These are phyloP conservation scores for Laterallus jamaicensis DNA, from an alignment of 2,113 vertebrate genomes.

Conservation along the genomic window DNA sequence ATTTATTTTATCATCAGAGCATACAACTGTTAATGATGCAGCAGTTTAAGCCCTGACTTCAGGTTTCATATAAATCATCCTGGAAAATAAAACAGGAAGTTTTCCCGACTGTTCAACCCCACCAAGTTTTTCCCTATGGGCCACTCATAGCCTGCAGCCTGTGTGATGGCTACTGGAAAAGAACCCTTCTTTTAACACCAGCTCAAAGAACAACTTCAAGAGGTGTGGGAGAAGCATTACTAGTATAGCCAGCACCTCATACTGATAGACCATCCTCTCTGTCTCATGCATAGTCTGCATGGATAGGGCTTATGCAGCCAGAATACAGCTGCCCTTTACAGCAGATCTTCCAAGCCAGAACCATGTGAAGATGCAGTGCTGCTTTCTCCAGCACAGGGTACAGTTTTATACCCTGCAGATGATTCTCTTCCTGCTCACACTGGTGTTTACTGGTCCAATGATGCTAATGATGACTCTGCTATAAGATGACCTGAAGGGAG, in stretches of 20 bases:
- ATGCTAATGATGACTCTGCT: not conserved
- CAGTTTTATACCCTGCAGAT: rapidly evolving
- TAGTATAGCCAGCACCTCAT: not conserved
- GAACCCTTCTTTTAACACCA: not conserved
- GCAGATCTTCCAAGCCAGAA: not conserved
- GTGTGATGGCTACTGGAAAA: not conserved
- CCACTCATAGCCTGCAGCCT: not conserved
- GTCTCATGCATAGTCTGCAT: not conserved
- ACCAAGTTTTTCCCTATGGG: not conserved
- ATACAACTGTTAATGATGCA: not conserved
- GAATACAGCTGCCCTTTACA: rapidly evolving
- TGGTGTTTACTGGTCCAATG: rapidly evolving
- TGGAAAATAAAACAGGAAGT: not conserved
- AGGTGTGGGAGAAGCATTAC: not conserved
- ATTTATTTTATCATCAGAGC: constrained; percentile 4
- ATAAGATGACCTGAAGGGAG: not conserved
- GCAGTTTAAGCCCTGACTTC: constrained; percentile 18
- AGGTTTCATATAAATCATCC: not conserved
- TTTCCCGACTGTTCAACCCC: not conserved
- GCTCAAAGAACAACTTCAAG: not conserved
- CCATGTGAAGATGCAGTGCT: not conserved
- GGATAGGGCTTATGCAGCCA: rapidly evolving
- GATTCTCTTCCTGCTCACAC: not conserved
- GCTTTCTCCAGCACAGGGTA: not conserved
- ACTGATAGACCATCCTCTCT: not conserved